Percentiles rank a stretch among this genome's conserved stretches.
phyloP scores from a whole-genome alignment of 2,888 invertebrate species.

The Scaptomyza cyrtandrae region DNA sequence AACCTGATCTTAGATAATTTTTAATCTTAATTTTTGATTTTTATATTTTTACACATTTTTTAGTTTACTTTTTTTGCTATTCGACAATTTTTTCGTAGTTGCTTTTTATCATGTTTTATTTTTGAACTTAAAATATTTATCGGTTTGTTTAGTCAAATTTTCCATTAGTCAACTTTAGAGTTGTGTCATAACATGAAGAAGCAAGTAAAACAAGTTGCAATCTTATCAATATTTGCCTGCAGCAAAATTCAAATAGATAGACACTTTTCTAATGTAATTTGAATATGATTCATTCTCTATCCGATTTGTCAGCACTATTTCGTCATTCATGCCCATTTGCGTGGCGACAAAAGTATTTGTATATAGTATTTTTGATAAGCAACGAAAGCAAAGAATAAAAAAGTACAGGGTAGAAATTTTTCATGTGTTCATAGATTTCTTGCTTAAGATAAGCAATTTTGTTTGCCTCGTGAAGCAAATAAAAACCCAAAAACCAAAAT shows the following conservation, averaged over 20 bases:
- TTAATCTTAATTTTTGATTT: not conserved
- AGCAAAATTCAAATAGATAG: conserved; percentile 8
- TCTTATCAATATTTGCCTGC: conserved; percentile 40
- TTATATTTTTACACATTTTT: not conserved
- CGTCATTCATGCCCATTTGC: conserved; percentile 27
- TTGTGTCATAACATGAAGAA: not conserved
- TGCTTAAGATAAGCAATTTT: conserved; percentile 33
- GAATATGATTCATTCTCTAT: conserved; percentile 48
- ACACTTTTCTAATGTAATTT: conserved; percentile 32
- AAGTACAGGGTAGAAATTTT: not conserved
- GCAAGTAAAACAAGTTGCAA: conserved; percentile 13
- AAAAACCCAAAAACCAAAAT: not conserved
- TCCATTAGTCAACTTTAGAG: conserved; percentile 24
- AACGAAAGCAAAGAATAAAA: too few relatives aligned
- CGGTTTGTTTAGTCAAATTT: conserved; percentile 19
- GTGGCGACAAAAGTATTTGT: conserved; percentile 16
- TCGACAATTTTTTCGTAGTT: too few relatives aligned
- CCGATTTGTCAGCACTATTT: conserved; percentile 29
- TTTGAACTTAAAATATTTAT: not conserved
- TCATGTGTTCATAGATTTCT: conserved; percentile 26
- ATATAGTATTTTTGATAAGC: conserved; percentile 28
- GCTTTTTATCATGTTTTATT: not conserved
- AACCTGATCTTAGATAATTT: too few relatives aligned
- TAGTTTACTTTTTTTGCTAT: too few relatives aligned
- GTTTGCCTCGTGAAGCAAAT: not conserved